phyloP scores from a whole-genome alignment of 2,797 vertebrate species.

The Varecia variegata region DNA sequence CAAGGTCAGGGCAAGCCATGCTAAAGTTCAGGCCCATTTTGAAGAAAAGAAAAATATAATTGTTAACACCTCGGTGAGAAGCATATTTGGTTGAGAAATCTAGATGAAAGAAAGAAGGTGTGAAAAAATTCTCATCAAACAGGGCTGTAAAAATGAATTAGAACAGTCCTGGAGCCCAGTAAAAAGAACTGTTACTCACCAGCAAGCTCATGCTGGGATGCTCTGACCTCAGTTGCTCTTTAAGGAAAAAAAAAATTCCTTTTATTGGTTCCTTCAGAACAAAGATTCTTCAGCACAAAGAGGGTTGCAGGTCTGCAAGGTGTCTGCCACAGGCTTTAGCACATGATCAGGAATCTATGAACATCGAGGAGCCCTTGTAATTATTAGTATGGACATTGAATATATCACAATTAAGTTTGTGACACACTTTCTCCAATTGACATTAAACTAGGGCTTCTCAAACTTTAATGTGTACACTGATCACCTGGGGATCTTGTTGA shows the following conservation, averaged over 20 bases:
- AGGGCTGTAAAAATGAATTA: background rate
- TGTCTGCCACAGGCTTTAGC: background rate
- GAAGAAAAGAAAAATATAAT: conserved; percentile 7
- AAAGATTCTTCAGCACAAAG: background rate
- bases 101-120: background rate
- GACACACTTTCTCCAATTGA: background rate
- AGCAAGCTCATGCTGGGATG: background rate
- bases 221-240: conserved; percentile 4
- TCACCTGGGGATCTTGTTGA: background rate
- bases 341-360: background rate
- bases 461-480: background rate
- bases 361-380: background rate
- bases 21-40: background rate
- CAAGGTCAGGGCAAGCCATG: background rate
- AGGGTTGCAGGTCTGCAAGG: background rate
- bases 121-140: background rate
- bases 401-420: background rate
- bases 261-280: conserved; percentile 9
- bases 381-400: background rate
- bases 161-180: background rate
- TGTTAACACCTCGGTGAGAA: background rate
- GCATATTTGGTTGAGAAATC: conserved; percentile 44
- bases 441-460: background rate
- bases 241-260: background rate
- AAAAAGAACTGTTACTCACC: background rate